Percentiles rank a stretch among this genome's conserved stretches.
These are phyloP conservation scores for Montipora foliosa DNA, from an alignment of 64 coral and sea anemone species.

Conservation along the genomic window DNA sequence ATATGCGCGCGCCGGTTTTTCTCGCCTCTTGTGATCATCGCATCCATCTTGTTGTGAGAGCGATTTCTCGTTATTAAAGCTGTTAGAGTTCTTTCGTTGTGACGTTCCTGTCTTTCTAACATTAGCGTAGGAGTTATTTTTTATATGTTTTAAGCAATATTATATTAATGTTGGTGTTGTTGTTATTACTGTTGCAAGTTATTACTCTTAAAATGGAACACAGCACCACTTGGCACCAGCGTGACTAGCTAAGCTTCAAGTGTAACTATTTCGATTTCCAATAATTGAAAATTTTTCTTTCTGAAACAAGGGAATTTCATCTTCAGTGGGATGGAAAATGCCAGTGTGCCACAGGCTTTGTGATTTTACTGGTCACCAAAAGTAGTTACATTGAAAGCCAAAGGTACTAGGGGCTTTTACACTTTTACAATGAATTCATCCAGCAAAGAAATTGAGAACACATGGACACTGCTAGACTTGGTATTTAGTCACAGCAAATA, in stretches of 20 bases:
- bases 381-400: conserved; percentile 3
- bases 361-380: neutral
- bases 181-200: conserved; percentile 3
- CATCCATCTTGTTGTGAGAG: no score
- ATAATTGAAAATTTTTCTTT: neutral
- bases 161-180: neutral
- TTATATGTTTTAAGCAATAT: neutral
- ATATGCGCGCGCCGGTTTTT: no score
- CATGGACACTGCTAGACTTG: neutral
- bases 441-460: neutral
- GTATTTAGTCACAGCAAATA: neutral
- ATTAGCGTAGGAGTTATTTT: neutral
- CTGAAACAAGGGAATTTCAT: neutral
- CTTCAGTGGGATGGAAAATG: neutral
- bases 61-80: no score
- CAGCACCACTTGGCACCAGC: conserved; percentile 1
- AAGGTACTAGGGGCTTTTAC: neutral
- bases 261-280: conserved; percentile 1
- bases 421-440: neutral
- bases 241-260: neutral
- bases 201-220: neutral
- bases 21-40: no score
- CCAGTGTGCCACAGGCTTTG: neutral
- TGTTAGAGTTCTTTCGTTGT: no score
- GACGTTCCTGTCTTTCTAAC: no score